A percentile compares a stretch with the other conserved stretches of the same genome.
Evolutionary conservation across 2,113 vertebrate species (phyloP).

Genomic region (Phyllopteryx taeniolatus): DNA sequence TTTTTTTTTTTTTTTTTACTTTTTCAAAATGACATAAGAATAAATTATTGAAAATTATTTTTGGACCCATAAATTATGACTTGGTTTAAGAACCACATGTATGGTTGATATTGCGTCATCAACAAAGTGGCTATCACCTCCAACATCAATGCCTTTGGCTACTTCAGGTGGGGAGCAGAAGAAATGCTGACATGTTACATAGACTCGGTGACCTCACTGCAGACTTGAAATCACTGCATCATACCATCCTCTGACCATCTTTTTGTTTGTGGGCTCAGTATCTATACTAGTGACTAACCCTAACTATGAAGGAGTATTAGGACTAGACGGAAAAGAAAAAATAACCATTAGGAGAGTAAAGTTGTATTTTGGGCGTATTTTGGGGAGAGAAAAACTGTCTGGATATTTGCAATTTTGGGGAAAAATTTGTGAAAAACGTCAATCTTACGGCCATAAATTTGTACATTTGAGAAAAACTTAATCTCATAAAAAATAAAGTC

Average conservation of each 20-base stretch:
- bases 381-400: too few species aligned
- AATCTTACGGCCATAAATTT: too few species aligned
- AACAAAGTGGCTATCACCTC: not conserved
- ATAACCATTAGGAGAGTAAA: too few species aligned
- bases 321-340: too few species aligned
- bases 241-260: not conserved
- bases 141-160: not conserved
- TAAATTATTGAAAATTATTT: not conserved
- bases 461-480: too few species aligned
- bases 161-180: not conserved
- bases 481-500: too few species aligned
- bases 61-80: not conserved
- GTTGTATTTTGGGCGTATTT: too few species aligned
- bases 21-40: not conserved
- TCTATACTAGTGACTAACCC: too few species aligned
- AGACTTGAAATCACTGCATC: conserved; percentile 1
- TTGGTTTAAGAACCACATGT: not conserved
- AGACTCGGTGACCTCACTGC: not conserved
- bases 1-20: too few species aligned
- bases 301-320: too few species aligned
- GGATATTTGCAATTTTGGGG: too few species aligned
- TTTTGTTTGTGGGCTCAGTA: not conserved
- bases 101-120: not conserved
- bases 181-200: not conserved
- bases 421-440: too few species aligned